phyloP scores from a whole-genome alignment of 1,140 invertebrate genomes.

The Ruditapes philippinarum region DNA sequence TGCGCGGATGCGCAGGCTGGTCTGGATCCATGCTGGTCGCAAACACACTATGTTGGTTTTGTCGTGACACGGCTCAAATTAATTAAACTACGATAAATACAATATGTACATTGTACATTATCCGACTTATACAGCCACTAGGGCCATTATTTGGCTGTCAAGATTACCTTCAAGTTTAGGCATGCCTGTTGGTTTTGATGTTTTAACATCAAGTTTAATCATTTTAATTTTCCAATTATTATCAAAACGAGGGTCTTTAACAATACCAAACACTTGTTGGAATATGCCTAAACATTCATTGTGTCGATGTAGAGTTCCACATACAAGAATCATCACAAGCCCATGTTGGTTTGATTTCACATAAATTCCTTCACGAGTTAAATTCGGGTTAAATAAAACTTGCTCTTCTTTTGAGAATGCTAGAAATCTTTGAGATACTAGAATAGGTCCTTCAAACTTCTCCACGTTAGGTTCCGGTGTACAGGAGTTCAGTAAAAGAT shows the following conservation, averaged over 20 bases:
- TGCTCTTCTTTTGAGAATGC: slow-evolving; percentile 86
- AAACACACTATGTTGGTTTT: too few species aligned
- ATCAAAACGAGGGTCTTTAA: slow-evolving; percentile 88
- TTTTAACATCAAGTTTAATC: slow-evolving; percentile 76
- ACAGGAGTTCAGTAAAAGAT: slow-evolving; percentile 75
- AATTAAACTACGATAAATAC: too few species aligned
- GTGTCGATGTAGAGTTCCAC: slow-evolving; percentile 89
- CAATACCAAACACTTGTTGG: slow-evolving; percentile 89
- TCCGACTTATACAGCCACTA: too few species aligned
- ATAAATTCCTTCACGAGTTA: slow-evolving; percentile 87
- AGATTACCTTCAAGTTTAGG: slow-evolving; percentile 72
- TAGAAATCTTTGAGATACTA: slow-evolving; percentile 85
- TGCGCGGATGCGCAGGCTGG: too few species aligned
- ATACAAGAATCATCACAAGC: slow-evolving; percentile 88
- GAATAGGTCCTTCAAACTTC: slow-evolving; percentile 68
- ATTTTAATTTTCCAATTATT: slow-evolving; percentile 90
- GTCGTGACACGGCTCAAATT: too few species aligned
- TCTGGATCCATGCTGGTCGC: too few species aligned
- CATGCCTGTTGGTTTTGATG: slow-evolving; percentile 38
- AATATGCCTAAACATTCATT: slow-evolving; percentile 89
- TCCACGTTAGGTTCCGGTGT: slow-evolving; percentile 72
- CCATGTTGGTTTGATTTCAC: slow-evolving; percentile 89
- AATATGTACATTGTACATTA: too few species aligned
- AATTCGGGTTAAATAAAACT: slow-evolving; percentile 89
- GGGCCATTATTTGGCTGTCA: slow-evolving; percentile 66